A percentile compares a stretch with the other conserved stretches of the same genome.
Conservation (phyloP, 1,140 invertebrate species). For the Augochlora pura region DNA sequence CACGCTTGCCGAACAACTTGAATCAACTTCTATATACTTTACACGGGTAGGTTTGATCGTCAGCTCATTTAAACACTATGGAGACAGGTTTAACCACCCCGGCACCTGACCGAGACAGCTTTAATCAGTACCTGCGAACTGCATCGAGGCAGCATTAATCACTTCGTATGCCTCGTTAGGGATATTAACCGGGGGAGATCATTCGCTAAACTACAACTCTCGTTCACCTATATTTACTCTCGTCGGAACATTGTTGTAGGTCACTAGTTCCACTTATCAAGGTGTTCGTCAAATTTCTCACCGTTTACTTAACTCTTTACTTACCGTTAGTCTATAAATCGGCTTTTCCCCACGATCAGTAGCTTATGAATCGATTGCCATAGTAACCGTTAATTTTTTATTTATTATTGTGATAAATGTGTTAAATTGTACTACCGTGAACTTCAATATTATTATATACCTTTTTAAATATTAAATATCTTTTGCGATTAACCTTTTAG, state of each 20-base stretch:
- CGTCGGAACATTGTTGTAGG: background rate
- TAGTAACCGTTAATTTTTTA: no score
- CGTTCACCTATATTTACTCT: background rate
- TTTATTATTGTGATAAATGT: no score
- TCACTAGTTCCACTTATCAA: background rate
- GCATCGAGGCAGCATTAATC: background rate
- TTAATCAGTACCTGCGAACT: background rate
- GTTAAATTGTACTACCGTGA: no score
- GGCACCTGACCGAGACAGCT: conserved; percentile 3
- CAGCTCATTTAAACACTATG: background rate
- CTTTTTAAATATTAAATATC: no score
- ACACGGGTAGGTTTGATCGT: background rate
- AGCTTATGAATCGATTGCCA: no score
- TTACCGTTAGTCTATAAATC: no score
- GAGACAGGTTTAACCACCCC: background rate
- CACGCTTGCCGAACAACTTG: background rate
- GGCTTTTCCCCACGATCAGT: no score
- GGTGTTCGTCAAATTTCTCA: no score
- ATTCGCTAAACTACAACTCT: background rate
- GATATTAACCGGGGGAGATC: background rate
- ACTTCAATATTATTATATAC: no score
- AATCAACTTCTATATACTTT: background rate
- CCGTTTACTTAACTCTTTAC: no score
- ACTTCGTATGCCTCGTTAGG: background rate
- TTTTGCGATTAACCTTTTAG: no score